Evolutionary conservation across 2,888 invertebrate species (phyloP), one percentile per base, ranked within the genome.

Genomic region (Cataglyphis livida): DNA sequence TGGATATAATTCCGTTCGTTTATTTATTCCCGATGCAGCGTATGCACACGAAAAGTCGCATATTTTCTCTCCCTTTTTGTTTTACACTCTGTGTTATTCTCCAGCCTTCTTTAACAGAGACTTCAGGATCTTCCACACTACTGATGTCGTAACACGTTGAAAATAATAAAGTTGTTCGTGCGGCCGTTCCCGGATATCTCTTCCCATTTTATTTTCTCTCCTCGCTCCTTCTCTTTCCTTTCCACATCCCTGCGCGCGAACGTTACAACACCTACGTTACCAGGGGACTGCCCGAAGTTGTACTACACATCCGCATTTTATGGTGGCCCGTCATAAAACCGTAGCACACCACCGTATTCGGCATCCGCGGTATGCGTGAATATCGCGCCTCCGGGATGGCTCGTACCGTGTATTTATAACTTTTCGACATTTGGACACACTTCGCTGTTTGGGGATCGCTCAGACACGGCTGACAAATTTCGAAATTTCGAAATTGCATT

Each of bases 291-390:
- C 79, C 48, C 82, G 64, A 75, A 75, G 75, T 89, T 89, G 89
- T 89, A 89, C 82, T 86, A 89, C 89, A 87, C 89, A 87, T 90
- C 83, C 83, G 84, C 83, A 81, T 89, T 89, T 89, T 90, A 89
- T 89, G 87, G 87, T 89, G 88, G 85, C 87, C 89, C 90, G 91
- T 91, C 91, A 91, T 92, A 92, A 92, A 92, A 82, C 87, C 89
- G 90, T 90, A 89, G 83, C 84, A 85, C 83, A 87, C 85, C 85
- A 66, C 86, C 90, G 90, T 91, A 91, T 91, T 91, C 90, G 90
- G 91, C 85, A 90, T 91, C 91, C 88, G 75, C 86, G 90, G 89
- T 89, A 92, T 91, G 89, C 92, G 91, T 90, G 91, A 92, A 90
- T 91, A 91, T 92, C 91, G 85, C 88, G 88, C 93, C 91, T 88